phyloP scores from a whole-genome alignment of 2,113 vertebrate species.

The Equus quagga region DNA sequence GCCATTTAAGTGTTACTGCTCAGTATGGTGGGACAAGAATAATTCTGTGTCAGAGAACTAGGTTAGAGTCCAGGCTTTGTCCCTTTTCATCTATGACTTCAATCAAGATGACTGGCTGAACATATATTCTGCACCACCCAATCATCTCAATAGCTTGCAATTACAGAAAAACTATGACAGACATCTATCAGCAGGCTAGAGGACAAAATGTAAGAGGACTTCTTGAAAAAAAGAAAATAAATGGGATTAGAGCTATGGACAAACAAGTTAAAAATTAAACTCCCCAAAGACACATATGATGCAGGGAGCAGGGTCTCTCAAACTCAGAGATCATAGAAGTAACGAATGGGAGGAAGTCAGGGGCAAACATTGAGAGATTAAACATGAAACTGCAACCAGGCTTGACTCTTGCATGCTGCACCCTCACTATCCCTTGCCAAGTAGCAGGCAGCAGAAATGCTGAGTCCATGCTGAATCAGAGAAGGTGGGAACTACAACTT shows the following conservation, averaged over 20 bases:
- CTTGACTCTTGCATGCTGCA: neutral
- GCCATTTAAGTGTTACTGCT: neutral
- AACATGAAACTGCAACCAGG: neutral
- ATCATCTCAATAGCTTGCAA: neutral
- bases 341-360: neutral
- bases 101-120: neutral
- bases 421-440: neutral
- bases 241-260: neutral
- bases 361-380: neutral
- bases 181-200: neutral
- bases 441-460: neutral
- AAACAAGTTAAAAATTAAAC: neutral
- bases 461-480: neutral
- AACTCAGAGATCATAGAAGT: neutral
- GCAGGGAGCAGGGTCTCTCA: neutral
- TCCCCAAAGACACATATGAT: neutral
- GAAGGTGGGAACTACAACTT: neutral
- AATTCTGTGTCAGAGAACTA: neutral
- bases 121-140: neutral
- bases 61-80: neutral
- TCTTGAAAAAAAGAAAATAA: neutral
- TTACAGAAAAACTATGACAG: neutral
- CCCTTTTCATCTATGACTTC: neutral
- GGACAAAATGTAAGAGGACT: neutral
- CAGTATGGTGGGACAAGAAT: neutral